These are phyloP conservation scores for Euphydryas editha DNA, from an alignment of 2,888 invertebrate genomes.

Conservation along the genomic window DNA sequence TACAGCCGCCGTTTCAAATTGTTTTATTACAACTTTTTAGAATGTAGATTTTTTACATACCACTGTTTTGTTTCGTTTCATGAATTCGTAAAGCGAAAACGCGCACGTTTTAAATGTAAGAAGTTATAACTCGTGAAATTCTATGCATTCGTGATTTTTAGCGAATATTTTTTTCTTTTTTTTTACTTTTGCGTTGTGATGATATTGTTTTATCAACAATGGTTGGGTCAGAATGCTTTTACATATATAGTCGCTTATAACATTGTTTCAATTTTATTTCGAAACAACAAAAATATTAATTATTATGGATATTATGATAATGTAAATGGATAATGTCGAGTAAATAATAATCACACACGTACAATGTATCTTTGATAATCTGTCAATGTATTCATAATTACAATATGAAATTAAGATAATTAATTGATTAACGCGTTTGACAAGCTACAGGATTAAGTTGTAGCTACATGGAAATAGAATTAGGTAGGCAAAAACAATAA, in stretches of 20 bases:
- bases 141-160: conserved; percentile 39
- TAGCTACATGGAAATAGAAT: background rate
- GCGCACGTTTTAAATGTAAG: conserved; percentile 57
- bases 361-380: background rate
- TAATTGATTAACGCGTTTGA: background rate
- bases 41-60: conserved; percentile 66
- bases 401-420: background rate
- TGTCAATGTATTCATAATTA: background rate
- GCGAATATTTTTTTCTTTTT: background rate
- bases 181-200: conserved; percentile 7
- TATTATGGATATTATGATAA: background rate
- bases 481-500: background rate
- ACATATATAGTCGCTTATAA: background rate
- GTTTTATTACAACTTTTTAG: conserved; percentile 73
- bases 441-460: background rate
- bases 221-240: background rate
- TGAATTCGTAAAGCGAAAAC: conserved; percentile 65
- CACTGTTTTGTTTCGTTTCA: conserved; percentile 66
- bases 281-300: background rate
- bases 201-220: conserved; percentile 5
- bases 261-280: background rate
- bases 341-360: background rate
- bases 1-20: conserved; percentile 65
- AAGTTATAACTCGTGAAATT: conserved; percentile 54
- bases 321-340: background rate